phyloP scores from a whole-genome alignment of 2,113 vertebrate genomes.

The Brevimyrus niger region DNA sequence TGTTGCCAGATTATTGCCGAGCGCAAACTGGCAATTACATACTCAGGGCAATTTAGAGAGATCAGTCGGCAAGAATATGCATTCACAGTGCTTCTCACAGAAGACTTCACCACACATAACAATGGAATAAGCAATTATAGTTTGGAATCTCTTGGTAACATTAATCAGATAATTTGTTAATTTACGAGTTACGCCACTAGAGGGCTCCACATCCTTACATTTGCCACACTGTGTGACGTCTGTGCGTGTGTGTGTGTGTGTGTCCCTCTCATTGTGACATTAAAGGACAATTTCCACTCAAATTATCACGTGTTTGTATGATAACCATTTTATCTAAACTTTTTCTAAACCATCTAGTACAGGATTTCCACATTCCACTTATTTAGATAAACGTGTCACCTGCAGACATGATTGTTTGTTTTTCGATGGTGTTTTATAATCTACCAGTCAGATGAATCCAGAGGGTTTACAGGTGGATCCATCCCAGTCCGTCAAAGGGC shows the following conservation, averaged over 20 bases:
- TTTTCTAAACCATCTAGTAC: not conserved
- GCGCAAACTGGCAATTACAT: not conserved
- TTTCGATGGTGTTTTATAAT: not conserved
- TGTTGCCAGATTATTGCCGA: not conserved
- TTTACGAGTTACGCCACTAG: slow-evolving; percentile 7
- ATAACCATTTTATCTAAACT: not conserved
- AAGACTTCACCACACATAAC: not conserved
- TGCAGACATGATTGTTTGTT: not conserved
- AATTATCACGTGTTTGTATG: not conserved
- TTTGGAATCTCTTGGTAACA: not conserved
- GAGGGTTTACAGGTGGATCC: not conserved
- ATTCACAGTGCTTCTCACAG: not conserved
- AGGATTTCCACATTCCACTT: not conserved
- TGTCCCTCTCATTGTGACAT: not conserved
- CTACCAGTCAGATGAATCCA: not conserved
- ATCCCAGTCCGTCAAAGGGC: not conserved
- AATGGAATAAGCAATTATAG: not conserved
- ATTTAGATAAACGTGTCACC: not conserved
- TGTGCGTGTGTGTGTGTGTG: not conserved
- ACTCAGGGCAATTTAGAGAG: not conserved
- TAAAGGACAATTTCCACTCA: not conserved
- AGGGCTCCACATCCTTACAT: not conserved
- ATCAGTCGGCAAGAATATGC: not conserved
- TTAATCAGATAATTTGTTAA: not conserved
- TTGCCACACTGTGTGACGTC: not conserved